phyloP scores from a whole-genome alignment of 2,888 invertebrate genomes.

The Actias luna region DNA sequence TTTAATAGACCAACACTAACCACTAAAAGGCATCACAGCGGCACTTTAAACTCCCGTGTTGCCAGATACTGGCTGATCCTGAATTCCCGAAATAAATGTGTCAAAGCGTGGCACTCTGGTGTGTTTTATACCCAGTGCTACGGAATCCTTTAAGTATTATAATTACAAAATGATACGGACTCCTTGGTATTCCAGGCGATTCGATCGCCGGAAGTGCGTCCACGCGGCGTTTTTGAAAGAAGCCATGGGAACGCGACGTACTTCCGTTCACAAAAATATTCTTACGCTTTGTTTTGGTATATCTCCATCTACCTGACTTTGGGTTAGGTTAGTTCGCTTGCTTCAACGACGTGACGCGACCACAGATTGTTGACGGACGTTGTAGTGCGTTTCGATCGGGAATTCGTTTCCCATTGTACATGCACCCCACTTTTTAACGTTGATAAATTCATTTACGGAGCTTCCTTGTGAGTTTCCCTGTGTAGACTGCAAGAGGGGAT shows the following conservation, averaged over 20 bases:
- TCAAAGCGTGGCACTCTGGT: too few species aligned
- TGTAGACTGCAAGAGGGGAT: too few species aligned
- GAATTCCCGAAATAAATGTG: too few species aligned
- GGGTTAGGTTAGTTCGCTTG: neutral
- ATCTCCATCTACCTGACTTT: constrained; percentile 2
- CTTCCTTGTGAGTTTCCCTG: too few species aligned
- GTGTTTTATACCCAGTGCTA: too few species aligned
- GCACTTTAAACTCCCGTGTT: too few species aligned
- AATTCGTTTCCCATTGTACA: neutral
- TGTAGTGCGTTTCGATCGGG: neutral
- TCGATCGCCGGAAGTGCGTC: constrained; percentile 23
- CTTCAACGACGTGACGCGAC: neutral
- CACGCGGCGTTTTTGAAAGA: constrained; percentile 34
- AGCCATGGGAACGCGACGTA: constrained; percentile 42
- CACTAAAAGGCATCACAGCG: too few species aligned
- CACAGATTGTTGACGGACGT: too few species aligned
- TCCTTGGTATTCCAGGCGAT: constrained; percentile 35
- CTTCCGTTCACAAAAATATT: constrained; percentile 36
- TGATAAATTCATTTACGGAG: too few species aligned
- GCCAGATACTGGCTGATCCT: too few species aligned
- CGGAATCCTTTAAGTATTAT: neutral
- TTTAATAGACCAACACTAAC: too few species aligned
- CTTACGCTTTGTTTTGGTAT: constrained; percentile 11
- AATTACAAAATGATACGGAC: neutral
- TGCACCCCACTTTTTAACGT: too few species aligned